Conservation (phyloP, 2,888 invertebrate species). For the Drosophila merina region DNA sequence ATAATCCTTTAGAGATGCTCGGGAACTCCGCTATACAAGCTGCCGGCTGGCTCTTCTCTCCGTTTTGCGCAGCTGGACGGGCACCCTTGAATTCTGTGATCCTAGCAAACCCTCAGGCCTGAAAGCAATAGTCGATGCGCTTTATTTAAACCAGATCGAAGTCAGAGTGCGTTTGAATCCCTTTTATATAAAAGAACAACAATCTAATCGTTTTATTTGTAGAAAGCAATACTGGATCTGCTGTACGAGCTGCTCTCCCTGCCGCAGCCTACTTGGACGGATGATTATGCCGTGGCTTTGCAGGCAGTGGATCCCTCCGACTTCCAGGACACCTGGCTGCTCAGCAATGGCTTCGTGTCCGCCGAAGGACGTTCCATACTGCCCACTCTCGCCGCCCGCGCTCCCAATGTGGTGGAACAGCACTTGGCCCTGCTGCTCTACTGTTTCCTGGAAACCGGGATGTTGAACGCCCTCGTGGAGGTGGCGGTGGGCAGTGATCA, state of each 20-base stretch:
- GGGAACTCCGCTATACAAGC: slow-evolving; percentile 93
- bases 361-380: slow-evolving; percentile 94
- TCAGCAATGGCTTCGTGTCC: slow-evolving; percentile 97
- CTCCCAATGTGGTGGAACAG: slow-evolving; percentile 95
- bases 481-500: slow-evolving; percentile 95
- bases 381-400: slow-evolving; percentile 92
- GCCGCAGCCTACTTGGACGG: slow-evolving; percentile 96
- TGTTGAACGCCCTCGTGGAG: slow-evolving; percentile 95
- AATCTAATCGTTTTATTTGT: slow-evolving; percentile 46
- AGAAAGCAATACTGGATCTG: slow-evolving; percentile 96
- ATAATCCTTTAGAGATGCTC: slow-evolving; percentile 91
- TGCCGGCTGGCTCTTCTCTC: slow-evolving; percentile 93
- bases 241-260: slow-evolving; percentile 95
- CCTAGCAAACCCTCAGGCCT: slow-evolving; percentile 90
- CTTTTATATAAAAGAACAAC: too few relatives aligned
- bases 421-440: slow-evolving; percentile 95
- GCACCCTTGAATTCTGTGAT: slow-evolving; percentile 93
- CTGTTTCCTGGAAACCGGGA: slow-evolving; percentile 93
- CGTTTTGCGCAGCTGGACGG: slow-evolving; percentile 95
- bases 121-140: slow-evolving; percentile 90
- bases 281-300: slow-evolving; percentile 94
- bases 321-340: slow-evolving; percentile 92
- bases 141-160: slow-evolving; percentile 94
- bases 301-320: slow-evolving; percentile 94
- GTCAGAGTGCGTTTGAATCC: slow-evolving; percentile 89